phyloP scores from a whole-genome alignment of 2,797 vertebrate genomes.

The Cyprinodon diabolis region DNA sequence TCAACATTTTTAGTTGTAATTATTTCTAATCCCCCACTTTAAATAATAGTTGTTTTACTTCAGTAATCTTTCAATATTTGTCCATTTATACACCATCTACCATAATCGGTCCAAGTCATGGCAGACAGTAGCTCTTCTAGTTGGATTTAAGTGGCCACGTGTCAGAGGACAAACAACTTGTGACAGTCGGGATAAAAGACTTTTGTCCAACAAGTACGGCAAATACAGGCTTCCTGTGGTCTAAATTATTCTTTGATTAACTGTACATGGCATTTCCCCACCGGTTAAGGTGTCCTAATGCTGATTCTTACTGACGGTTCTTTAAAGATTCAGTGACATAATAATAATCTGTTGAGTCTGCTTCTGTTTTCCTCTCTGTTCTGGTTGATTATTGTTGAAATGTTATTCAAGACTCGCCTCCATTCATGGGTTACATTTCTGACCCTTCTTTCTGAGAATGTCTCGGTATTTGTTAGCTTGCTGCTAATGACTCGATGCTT shows the following conservation, averaged over 20 bases:
- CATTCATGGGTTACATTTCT: constrained; percentile 71
- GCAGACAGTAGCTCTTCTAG: constrained; percentile 54
- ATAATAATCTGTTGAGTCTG: constrained; percentile 51
- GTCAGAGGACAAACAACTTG: constrained; percentile 61
- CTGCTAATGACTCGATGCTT: constrained; percentile 60
- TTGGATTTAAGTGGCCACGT: constrained; percentile 74
- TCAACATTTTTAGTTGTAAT: constrained; percentile 31
- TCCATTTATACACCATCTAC: constrained; percentile 49
- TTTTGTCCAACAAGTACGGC: constrained; percentile 57
- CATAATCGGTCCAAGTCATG: constrained; percentile 43
- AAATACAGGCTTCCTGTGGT: constrained; percentile 54
- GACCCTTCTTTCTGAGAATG: constrained; percentile 62
- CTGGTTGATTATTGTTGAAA: constrained; percentile 68
- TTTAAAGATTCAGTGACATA: constrained; percentile 60
- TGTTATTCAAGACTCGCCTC: constrained; percentile 67
- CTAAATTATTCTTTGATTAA: constrained; percentile 67
- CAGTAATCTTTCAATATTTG: constrained; percentile 42
- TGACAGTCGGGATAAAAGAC: constrained; percentile 70
- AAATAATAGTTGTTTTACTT: constrained; percentile 42
- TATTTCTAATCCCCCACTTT: constrained; percentile 15
- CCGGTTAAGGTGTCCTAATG: constrained; percentile 53
- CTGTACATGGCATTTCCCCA: constrained; percentile 57
- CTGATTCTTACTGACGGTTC: constrained; percentile 58
- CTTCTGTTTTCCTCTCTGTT: constrained; percentile 48
- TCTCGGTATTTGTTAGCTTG: constrained; percentile 54